These are phyloP conservation scores for Willowsia nigromaculata DNA, from an alignment of 2,888 invertebrate genomes.

Conservation along the genomic window DNA sequence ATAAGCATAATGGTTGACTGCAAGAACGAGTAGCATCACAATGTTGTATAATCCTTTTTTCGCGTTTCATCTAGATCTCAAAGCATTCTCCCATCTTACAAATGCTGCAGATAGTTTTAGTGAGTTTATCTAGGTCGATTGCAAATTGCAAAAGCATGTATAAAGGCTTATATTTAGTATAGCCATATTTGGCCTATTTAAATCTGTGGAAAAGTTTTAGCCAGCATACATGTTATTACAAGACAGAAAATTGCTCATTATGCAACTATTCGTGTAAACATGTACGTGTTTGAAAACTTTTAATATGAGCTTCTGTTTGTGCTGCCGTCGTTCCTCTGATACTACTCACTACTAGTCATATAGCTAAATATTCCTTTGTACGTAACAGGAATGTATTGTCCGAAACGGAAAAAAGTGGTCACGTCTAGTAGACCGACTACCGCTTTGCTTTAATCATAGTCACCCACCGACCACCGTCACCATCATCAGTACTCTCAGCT, in stretches of 20 bases:
- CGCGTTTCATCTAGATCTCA: not conserved
- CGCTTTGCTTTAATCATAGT: constrained; percentile 40
- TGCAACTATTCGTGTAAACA: no score
- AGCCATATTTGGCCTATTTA: no score
- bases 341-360: not conserved
- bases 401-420: not conserved
- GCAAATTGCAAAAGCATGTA: no score
- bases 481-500: constrained; percentile 36
- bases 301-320: no score
- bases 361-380: not conserved
- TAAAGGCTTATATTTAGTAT: no score
- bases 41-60: not conserved
- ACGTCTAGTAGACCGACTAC: constrained; percentile 10
- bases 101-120: not conserved
- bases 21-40: not conserved
- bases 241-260: no score
- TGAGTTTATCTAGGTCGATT: not conserved
- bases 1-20: not conserved
- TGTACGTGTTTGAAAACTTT: no score
- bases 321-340: no score
- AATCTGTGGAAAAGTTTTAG: no score
- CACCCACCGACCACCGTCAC: constrained; percentile 16
- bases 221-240: no score
- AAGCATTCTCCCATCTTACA: not conserved
- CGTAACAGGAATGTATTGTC: not conserved